Evolutionary conservation across 2,888 invertebrate genomes (phyloP), one percentile per base, ranked within the genome.

Genomic region (Oeneis ivallda): DNA sequence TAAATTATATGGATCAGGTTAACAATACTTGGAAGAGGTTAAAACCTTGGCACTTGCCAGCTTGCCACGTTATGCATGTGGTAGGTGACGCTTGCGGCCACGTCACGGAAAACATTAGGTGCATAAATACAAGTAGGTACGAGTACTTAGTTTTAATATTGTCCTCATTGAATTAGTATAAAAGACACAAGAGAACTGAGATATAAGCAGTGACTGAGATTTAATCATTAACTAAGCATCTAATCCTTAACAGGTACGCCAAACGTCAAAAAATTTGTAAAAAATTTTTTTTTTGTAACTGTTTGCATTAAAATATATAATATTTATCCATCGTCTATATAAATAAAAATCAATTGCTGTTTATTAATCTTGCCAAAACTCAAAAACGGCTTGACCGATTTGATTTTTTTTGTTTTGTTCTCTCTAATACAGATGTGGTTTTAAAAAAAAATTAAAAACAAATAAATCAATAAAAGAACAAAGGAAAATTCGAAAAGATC

Each of bases 161-260:
- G 63, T 61, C 39, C 49, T 41, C 56, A 65, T 17, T 54, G 41
- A 93, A 93, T 76, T 81, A 95, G 60, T 71, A 69, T 69, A 71
- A 57, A 65, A 92, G 95, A 77, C 72, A 94, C 47, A 58, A 58
- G 43, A 19, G 37, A 41, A 50, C n/a, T 64, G 59, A 39, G 39
- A 41, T 32, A 34, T 43, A 63, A 68, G 37, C 66, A 71, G 71
- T 71, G 47, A 50, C 53, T 39, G 45, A 39, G 19, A 63, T 32
- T 41, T 54, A 65, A 68, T 65, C 69, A 56, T 58, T 47, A 67
- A 53, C 41, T 50, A 53, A 65, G 62, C 64, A 70, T 58, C 60
- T 60, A 37, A 17, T n/a, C n/a, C n/a, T n/a, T 49, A 54, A 15
- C 61, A 65, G 65, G 61, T 66, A 57, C 5, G 56, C n/a, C 37